Evolutionary conservation across 2,797 vertebrate genomes (phyloP), one percentile per base, ranked within the genome.

Genomic region (Helarctos malayanus): DNA sequence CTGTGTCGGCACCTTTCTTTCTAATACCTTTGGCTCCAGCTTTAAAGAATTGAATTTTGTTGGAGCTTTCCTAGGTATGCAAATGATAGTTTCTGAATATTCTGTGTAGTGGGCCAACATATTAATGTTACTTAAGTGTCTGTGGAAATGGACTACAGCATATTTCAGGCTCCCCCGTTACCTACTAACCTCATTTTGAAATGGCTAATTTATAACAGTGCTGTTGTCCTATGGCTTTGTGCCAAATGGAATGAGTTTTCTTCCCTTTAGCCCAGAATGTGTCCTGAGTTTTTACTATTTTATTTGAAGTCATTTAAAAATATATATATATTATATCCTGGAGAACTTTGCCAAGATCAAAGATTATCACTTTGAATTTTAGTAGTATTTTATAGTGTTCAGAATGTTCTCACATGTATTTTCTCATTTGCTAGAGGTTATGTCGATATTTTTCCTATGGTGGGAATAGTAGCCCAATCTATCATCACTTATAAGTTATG

Each of bases 31-130:
- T 86, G 76, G 52, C 47, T 61, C 2, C 38, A 65, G 15, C 49
- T 65, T 80, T 96, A 49, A 87, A 87, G 73, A 90, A 32, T 89
- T 15, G 16, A 69, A 81, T 89, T 97, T 91, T 95, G 35, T 86
- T 92, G 61, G 65, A 93, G 52, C 52, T 89, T 94, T 38, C 47
- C 45, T 23, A 57, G 73, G 15, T 94, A 80, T 59, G 49, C 41
- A 87, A 79, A 81, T 76, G 45, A 81, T 65, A 41, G 23, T 97
- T 88, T 89, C 49, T 76, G 63, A 94, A 68, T 94, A 83, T 56
- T 86, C 47, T 94, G 7, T 52, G 23, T 65, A 89, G 57, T 65
- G n/a, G 38, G 25, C 52, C 57, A 92, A 65, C 16, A 23, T 86
- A 45, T n/a, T 95, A 56, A 82, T 57, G 18, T 89, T 92, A 41